Evolutionary conservation across 2,797 vertebrate species (phyloP), one percentile per base, ranked within the genome.

Genomic region (Syngnathus rostellatus): DNA sequence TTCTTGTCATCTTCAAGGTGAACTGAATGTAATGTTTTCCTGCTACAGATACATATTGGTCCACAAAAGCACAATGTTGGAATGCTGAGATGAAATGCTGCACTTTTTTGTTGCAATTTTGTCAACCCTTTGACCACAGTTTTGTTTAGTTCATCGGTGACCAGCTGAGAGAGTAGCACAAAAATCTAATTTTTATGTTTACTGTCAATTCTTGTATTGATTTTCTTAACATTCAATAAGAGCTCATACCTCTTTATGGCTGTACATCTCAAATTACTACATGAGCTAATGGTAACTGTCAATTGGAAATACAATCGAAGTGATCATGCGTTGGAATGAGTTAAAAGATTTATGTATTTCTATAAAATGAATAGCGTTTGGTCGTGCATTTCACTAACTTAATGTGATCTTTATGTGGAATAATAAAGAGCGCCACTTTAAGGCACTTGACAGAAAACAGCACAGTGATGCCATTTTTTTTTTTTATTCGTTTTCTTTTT

Each of bases 11-110:
- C 80, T 81, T 64, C 72, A 63, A 73, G 76, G 72, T 78, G 83
- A 67, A 73, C 73, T 84, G 87, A 90, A 88, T 86, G 86, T 87
- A 89, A 81, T 78, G 76, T 84, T 84, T 84, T 70, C 64, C 68
- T 80, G 66, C 71, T 76, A 63, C 72, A 78, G 71, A 68, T 64
- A 62, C 66, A 65, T 83, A 75, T 65, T 60, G 58, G 72, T 67
- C 75, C 71, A 64, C 72, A 75, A 71, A 84, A 88, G 85, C 84
- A 86, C 86, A 86, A 79, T 64, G 55, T 77, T 68, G 72, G 59
- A 43, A 61, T 41, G 75, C 59, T 78, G 51, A 61, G 23, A 60
- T 72, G 70, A 75, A 70, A 77, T 76, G 66, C 71, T 82, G 80
- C 76, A 78, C 68, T 80, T 73, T 76, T 79, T 63, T 61, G 62